Conservation (phyloP, 1,140 invertebrate species). For the Leptopilina boulardi region DNA sequence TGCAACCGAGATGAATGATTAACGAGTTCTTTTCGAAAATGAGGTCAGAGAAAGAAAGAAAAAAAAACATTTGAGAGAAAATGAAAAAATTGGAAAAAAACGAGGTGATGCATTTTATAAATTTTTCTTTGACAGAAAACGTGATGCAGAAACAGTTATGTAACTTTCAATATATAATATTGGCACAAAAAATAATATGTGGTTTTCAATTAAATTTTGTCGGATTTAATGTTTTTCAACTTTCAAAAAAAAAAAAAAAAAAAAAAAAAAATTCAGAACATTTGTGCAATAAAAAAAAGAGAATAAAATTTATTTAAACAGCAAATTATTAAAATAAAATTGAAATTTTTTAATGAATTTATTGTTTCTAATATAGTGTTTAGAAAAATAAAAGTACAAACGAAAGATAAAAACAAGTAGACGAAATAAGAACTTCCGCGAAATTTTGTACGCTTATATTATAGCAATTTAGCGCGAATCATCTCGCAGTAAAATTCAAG, state of each 20-base stretch:
- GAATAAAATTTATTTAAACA: too few species aligned
- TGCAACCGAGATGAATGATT: conserved; percentile 5
- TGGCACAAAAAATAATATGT: neutral
- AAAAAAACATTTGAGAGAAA: neutral
- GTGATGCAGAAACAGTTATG: neutral
- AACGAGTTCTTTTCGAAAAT: conserved; percentile 5
- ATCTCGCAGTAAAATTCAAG: conserved; percentile 20
- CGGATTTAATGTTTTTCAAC: too few species aligned
- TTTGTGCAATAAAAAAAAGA: too few species aligned
- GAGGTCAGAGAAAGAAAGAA: neutral
- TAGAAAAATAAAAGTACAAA: too few species aligned
- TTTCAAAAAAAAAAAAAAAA: too few species aligned
- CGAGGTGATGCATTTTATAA: neutral
- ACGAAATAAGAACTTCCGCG: conserved; percentile 23
- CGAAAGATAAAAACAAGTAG: neutral
- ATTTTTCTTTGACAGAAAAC: neutral
- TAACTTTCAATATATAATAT: neutral
- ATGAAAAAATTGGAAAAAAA: neutral
- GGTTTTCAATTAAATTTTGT: too few species aligned
- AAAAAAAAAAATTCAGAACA: too few species aligned
- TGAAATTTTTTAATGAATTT: neutral
- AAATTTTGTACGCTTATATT: conserved; percentile 42
- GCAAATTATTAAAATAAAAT: too few species aligned
- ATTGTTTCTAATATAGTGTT: neutral
- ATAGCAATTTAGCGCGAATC: conserved; percentile 41